Evolutionary conservation across 1,140 invertebrate genomes (phyloP), one percentile per base, ranked within the genome.

Genomic region (Leptoteleia sp.): DNA sequence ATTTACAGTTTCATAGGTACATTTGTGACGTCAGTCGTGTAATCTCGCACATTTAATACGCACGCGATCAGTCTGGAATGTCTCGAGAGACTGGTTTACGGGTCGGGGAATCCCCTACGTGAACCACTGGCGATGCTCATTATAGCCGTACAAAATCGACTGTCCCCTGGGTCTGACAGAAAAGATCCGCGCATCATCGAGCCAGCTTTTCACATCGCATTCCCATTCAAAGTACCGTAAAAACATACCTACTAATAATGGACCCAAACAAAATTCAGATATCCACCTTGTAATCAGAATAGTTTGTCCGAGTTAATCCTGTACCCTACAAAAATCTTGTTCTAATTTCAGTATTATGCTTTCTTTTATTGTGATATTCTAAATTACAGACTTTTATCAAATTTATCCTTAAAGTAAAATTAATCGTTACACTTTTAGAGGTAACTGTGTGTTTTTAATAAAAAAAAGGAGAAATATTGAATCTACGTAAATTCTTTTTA

Each of bases 71-170:
- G 59, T 62, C 61, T 61, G 48, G 15, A 65, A 52, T 50, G 47
- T 82, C 83, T 79, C 80, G 54, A 37, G 81, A 79, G 81, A 72
- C 78, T 83, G 67, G 79, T 84, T 83, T 81, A 76, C 54, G 68
- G 57, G 35, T 82, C 67, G 78, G 73, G 31, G 45, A 64, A 76
- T 76, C 73, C 64, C 55, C 19, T 64, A 68, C 37, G 57, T 55
- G 38, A 76, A 72, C 65, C 78, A 70, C 33, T 62, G 62, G 78
- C 55, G 75, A 72, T 77, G 64, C 61, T 76, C 75, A 79, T 82
- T 78, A 75, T 62, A 62, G 16, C 50, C 48, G 54, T 57, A 35
- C 62, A 43, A 29, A 65, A 54, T 62, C 48, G 50, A 35, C 11
- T 19, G 37, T 76, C 65, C 64, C 64, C 3, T 15, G 61, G 33